A percentile compares a stretch with the other conserved stretches of the same genome.
Evolutionary conservation across 1,140 invertebrate genomes (phyloP).

Genomic region (Scaptodrosophila lebanonensis): DNA sequence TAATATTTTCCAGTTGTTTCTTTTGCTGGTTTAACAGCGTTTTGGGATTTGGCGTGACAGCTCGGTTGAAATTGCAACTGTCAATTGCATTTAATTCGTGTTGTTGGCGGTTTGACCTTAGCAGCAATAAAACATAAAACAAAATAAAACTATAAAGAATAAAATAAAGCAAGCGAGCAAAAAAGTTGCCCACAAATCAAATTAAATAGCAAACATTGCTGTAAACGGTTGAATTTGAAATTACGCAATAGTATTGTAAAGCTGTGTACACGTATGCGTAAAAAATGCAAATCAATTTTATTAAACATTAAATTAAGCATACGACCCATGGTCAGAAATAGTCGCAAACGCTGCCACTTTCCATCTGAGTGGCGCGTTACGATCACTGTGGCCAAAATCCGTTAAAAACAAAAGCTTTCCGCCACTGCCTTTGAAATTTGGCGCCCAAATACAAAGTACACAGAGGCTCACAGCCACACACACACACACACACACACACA

Average conservation of each 20-base stretch:
- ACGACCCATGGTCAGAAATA: constrained; percentile 15
- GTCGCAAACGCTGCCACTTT: no score
- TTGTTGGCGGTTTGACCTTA: constrained; percentile 60
- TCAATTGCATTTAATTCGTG: constrained; percentile 73
- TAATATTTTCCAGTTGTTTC: constrained; percentile 22
- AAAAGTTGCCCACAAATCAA: constrained; percentile 12
- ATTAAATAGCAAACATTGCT: constrained; percentile 1
- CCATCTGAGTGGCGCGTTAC: no score
- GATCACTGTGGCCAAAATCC: no score
- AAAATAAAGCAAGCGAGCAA: background rate
- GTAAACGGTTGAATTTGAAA: constrained; percentile 3
- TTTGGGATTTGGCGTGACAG: constrained; percentile 68
- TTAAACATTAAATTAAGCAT: constrained; percentile 25
- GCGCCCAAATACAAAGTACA: constrained; percentile 33
- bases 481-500: constrained; percentile 3
- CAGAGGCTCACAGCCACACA: constrained; percentile 11
- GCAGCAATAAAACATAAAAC: constrained; percentile 7
- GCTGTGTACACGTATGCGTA: background rate
- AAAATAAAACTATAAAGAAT: background rate
- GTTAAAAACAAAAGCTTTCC: constrained; percentile 55
- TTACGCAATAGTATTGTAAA: background rate
- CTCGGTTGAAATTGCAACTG: constrained; percentile 71
- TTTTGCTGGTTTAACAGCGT: constrained; percentile 22
- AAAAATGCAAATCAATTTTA: constrained; percentile 2
- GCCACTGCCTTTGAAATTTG: constrained; percentile 67